Evolutionary conservation across 2,797 vertebrate genomes (phyloP).

Genomic region (Parauchenoglanis punctatus): DNA sequence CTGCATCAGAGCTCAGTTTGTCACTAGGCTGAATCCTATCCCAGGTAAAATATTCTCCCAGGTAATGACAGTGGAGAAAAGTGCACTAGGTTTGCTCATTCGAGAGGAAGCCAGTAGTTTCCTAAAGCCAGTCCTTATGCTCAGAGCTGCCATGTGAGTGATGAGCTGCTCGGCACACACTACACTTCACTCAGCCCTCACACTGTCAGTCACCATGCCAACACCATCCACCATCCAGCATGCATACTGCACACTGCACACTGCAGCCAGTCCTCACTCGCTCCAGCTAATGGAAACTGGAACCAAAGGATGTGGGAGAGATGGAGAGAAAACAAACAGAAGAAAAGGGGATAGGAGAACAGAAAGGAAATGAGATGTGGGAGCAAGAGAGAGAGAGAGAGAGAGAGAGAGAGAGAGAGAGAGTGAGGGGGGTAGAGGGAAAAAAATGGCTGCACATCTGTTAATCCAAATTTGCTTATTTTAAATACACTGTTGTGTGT

Average conservation of each 20-base stretch:
- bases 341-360: constrained; percentile 45
- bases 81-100: constrained; percentile 20
- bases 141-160: constrained; percentile 49
- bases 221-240: constrained; percentile 42
- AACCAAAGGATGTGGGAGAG: constrained; percentile 50
- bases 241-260: constrained; percentile 11
- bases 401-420: constrained; percentile 31
- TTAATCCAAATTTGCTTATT: constrained; percentile 64
- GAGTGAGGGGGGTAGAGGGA: constrained; percentile 6
- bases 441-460: constrained; percentile 60
- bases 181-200: constrained; percentile 41
- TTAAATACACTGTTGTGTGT: constrained; percentile 61
- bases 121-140: constrained; percentile 41
- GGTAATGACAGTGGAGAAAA: constrained; percentile 32
- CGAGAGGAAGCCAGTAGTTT: constrained; percentile 26
- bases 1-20: constrained; percentile 2
- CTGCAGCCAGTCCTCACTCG: constrained; percentile 49
- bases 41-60: constrained; percentile 17
- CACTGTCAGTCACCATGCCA: constrained; percentile 50
- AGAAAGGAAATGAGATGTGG: constrained; percentile 35
- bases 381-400: constrained; percentile 24
- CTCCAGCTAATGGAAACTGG: constrained; percentile 52
- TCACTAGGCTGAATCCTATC: constrained; percentile 13
- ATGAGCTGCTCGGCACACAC: constrained; percentile 45
- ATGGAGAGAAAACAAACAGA: constrained; percentile 43